These are phyloP conservation scores for Neosilurus hyrtlii DNA, from an alignment of 2,797 vertebrate species.

Conservation along the genomic window DNA sequence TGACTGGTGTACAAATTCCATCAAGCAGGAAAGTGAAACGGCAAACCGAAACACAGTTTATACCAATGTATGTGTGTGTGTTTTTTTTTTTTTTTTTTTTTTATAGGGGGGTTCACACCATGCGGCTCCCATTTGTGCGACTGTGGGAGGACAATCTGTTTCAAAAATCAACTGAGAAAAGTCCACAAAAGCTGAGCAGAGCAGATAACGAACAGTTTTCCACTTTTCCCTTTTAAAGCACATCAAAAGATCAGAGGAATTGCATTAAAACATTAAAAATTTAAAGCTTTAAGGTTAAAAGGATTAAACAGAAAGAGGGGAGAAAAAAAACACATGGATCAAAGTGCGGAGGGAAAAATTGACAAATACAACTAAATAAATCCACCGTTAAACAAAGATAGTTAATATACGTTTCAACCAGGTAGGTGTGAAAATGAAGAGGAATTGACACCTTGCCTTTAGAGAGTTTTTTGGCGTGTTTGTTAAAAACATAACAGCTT, in stretches of 20 bases:
- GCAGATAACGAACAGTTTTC: constrained; percentile 10
- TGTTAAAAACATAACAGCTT: constrained; percentile 5
- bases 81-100: background rate
- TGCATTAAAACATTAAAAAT: background rate
- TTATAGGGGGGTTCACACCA: background rate
- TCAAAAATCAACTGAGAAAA: constrained; percentile 38
- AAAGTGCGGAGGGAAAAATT: background rate
- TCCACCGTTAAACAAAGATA: background rate
- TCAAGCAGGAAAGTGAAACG: constrained; percentile 13
- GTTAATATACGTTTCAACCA: no score
- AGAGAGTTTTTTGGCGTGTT: background rate
- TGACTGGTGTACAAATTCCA: background rate
- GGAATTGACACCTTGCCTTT: background rate
- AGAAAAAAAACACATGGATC: no score
- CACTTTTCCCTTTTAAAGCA: constrained; percentile 7
- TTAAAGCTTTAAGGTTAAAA: background rate
- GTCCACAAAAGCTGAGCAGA: constrained; percentile 19
- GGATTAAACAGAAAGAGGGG: background rate
- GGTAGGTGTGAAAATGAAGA: background rate
- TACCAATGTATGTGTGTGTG: background rate
- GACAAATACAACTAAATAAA: background rate
- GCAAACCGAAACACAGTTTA: constrained; percentile 26
- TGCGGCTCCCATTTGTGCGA: constrained; percentile 15
- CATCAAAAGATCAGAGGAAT: background rate
- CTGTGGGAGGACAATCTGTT: constrained; percentile 42